phyloP scores from a whole-genome alignment of 2,113 vertebrate genomes.

The Serilophus lunatus region DNA sequence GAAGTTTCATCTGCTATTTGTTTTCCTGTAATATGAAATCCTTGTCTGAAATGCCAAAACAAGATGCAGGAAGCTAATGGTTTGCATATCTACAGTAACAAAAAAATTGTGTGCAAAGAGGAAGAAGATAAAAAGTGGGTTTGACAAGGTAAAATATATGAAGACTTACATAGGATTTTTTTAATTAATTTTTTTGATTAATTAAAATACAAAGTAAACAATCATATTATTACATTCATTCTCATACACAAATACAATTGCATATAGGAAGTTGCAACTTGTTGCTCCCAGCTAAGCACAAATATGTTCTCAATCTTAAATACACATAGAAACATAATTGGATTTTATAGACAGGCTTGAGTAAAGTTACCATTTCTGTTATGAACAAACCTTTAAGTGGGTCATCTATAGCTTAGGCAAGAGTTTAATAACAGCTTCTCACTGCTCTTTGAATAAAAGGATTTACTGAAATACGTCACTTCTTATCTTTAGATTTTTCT shows the following conservation, averaged over 20 bases:
- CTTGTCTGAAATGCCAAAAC: not conserved
- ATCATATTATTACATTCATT: not conserved
- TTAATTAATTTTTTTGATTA: not conserved
- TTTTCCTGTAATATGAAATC: not conserved
- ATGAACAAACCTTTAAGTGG: slow-evolving; percentile 27
- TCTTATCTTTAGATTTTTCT: not conserved
- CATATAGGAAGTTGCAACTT: not conserved
- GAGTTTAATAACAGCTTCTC: slow-evolving; percentile 17
- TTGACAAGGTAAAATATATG: not conserved
- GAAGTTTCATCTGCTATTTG: not conserved
- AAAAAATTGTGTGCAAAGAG: not conserved
- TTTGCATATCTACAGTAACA: not conserved
- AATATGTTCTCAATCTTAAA: not conserved
- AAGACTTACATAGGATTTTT: not conserved
- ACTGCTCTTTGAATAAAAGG: not conserved
- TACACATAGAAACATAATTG: slow-evolving; percentile 9
- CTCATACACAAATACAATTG: not conserved
- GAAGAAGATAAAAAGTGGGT: not conserved
- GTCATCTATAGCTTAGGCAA: slow-evolving; percentile 27
- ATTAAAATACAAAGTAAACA: not conserved
- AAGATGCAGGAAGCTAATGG: not conserved
- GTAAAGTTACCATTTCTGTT: slow-evolving; percentile 1
- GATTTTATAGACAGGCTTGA: slow-evolving; percentile 15
- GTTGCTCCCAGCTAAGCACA: not conserved
- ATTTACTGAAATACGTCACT: not conserved